Evolutionary conservation across 2,888 invertebrate genomes (phyloP), one percentile per base, ranked within the genome.

Genomic region (Seira musarum): DNA sequence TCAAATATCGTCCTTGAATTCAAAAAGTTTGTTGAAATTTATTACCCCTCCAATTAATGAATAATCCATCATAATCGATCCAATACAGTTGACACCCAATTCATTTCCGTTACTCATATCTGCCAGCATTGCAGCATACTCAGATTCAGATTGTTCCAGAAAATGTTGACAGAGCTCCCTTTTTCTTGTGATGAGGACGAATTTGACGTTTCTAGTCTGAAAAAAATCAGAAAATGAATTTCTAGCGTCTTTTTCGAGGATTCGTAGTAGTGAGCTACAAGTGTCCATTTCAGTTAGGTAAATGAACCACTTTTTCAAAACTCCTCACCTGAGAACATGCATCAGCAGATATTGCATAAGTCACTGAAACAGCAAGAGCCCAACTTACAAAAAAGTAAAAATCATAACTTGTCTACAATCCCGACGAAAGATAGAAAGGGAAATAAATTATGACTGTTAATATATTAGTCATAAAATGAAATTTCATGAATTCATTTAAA

Each of bases 31-130:
- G n/a, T n/a, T n/a, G n/a, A n/a, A n/a, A n/a, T n/a, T n/a, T n/a
- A 24, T 64, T 25, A 67, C 74, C 10, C 21, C 17, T 19, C 67
- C 67, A 61, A 74, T 57, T 6, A 75, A 21, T 19, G 61, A 46
- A 49, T 68, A 75, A 15, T 75, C 75, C 2, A 63, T n/a, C 15
- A 61, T 75, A n/a, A 75, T 63, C 6, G 67, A 75, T 3, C 68
- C 19, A 75, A 30, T 30, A 63, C 67, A 25, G n/a, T n/a, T n/a
- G n/a, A n/a, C n/a, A n/a, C n/a, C n/a, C n/a, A n/a, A n/a, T n/a
- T n/a, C n/a, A n/a, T 65, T 65, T 35, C 65, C 65, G 35, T 65
- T 2, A 2, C 40, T 15, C 10, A 67, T 8, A 24, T 67, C 66
- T 19, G 22, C 22, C 8, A 67, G 22, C 13, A 73, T 57, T 1